Evolutionary conservation across 2,797 vertebrate species (phyloP).

Genomic region (Loriculus beryllinus): DNA sequence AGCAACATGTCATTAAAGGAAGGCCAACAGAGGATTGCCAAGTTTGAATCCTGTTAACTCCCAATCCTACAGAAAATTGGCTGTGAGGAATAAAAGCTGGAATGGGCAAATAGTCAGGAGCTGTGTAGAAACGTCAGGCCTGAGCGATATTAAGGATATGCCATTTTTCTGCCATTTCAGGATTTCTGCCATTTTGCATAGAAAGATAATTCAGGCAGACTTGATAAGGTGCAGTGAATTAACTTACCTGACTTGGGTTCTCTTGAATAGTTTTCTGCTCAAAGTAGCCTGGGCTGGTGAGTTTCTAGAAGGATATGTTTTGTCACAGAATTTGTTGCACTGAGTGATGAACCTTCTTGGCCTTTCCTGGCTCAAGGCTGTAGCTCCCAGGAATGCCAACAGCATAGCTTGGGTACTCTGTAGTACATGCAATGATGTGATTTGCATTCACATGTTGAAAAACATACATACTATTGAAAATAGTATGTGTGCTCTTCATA

Average conservation of each 20-base stretch:
- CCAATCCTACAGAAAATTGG: neutral
- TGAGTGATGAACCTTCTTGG: neutral
- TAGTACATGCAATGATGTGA: neutral
- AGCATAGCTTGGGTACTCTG: neutral
- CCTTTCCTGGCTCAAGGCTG: neutral
- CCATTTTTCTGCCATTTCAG: neutral
- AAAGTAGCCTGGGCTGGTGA: neutral
- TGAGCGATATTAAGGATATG: neutral
- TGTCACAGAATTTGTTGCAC: neutral
- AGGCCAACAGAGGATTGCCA: accelerated
- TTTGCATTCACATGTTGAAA: neutral
- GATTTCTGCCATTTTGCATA: neutral
- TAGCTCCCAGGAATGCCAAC: neutral
- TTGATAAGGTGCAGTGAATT: neutral
- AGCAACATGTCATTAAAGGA: neutral
- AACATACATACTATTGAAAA: neutral
- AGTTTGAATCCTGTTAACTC: neutral
- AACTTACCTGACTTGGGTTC: neutral
- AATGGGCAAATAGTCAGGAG: neutral
- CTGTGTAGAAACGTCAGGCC: neutral
- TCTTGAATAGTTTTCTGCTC: neutral
- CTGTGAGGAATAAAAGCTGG: neutral
- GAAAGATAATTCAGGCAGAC: neutral
- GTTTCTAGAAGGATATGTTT: neutral
- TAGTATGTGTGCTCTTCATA: neutral